Evolutionary conservation across 2,113 vertebrate species (phyloP), one percentile per base, ranked within the genome.

Genomic region (Pelodiscus sinensis): DNA sequence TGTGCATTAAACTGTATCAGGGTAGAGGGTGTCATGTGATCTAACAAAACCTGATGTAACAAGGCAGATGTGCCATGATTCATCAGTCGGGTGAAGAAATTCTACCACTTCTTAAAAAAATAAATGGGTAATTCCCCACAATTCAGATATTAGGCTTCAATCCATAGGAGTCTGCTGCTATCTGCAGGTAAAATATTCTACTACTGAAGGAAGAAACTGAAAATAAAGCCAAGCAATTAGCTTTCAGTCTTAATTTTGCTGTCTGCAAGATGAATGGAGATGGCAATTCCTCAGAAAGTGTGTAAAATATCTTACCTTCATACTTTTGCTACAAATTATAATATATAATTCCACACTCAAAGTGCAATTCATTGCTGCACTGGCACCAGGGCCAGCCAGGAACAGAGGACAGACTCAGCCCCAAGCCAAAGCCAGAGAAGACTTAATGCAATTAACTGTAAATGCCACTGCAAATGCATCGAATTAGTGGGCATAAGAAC

Each of bases 151-250:
- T 15, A 60, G 89, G 77, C 56, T 87, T 79, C 88, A 94, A 90
- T 92, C 85, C 86, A 93, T 44, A 96, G 92, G 92, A 92, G 91
- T 97, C 90, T 97, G 93, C 96, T 96, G 96, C 96, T 96, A 97
- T 97, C 96, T 97, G 91, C 96, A 97, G 96, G 96, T 96, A 96
- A 95, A 92, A 94, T 92, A 89, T 9, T 95, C 94, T 84, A 82
- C 94, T 94, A 95, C 94, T 92, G 68, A 93, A 68, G 92, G 16
- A 79, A 29, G 93, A 86, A 80, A 31, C 73, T 92, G 91, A 89
- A 93, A 94, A 91, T 6, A 13, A 81, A 90, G 19, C 9, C 31
- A 88, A 77, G 78, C 13, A 55, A 81, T 93, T 85, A 89, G 21
- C n/a, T 87, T 81, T 85, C 81, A 22, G 0, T 93, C 91, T 86